A percentile compares a stretch with the other conserved stretches of the same genome.
These are phyloP conservation scores for Mormyrus proboscirostris DNA, from an alignment of 2,797 vertebrate genomes.

Conservation along the genomic window DNA sequence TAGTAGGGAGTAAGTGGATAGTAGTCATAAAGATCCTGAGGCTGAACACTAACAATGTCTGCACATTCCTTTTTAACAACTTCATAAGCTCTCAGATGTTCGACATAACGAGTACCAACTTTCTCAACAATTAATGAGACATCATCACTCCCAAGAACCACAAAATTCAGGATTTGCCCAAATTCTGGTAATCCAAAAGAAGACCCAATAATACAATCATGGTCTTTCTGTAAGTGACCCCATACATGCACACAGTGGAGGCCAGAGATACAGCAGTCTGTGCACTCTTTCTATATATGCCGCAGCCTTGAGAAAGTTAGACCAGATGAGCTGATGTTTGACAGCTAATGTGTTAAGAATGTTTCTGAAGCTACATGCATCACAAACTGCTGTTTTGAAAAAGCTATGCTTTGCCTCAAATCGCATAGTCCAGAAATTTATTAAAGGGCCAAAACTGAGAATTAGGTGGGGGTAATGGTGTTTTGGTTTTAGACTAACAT, in stretches of 20 bases:
- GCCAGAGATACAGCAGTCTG: not conserved
- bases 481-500: no score
- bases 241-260: not conserved
- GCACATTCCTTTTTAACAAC: not conserved
- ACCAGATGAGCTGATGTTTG: not conserved
- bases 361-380: not conserved
- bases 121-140: not conserved
- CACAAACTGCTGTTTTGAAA: no score
- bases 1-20: not conserved
- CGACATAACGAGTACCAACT: not conserved
- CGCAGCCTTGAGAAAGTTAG: no score
- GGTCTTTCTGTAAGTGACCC: not conserved
- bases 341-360: not conserved
- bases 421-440: no score
- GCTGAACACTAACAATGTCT: not conserved
- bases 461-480: no score
- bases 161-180: not conserved
- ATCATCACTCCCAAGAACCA: not conserved
- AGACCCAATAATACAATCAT: not conserved
- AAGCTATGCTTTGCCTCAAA: no score
- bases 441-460: no score
- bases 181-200: not conserved
- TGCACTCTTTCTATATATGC: no score
- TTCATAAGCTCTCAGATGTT: not conserved
- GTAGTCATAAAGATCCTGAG: not conserved